Base-by-base conservation (phyloP, 1,140 invertebrate genomes). In the Eriosoma lanigerum region DNA sequence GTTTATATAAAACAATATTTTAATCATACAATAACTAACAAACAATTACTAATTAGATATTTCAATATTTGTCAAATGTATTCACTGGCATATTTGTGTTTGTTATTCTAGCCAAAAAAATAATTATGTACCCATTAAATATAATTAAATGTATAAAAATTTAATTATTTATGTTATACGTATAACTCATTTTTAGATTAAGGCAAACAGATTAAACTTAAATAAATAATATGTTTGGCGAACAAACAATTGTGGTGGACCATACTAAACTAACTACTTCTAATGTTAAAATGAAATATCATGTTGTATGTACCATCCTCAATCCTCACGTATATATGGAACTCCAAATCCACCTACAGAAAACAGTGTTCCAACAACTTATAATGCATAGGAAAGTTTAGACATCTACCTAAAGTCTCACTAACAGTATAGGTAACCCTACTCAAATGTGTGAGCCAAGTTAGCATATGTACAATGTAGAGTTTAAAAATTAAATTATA, bases 341-440 rank as follows among this genome's bases (percentile, higher is more conserved):
- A 38, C 60, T 64, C 38, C 29, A n/a, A n/a, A 64, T 17, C 29
- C 8, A 32, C 26, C 60, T 64, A 64, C 29, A 64, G 60, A 64
- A 64, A 64, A 64, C 60, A 64, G 19, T 64, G 60, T 38, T 64
- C 29, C 1, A 64, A 64, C 32, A 38, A 64, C 29, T 64, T 64
- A n/a, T 64, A 64, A 64, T n/a, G 29, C 13, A 48, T 48, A 48
- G 29, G 8, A 64, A 64, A 64, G 60, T 64, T 64, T 38, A 15
- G 60, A 64, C 60, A 15, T 64, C 29, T 64, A 64, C 32, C 29
- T 64, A 64, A 64, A n/a, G n/a, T n/a, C n/a, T n/a, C n/a, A n/a
- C n/a, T n/a, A n/a, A 64, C 8, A 64, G 29, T 15, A 26, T n/a
- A 10, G 17, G 17, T 9, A 64, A 64, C 60, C 60, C 29, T 64